Conservation (phyloP, 2,113 vertebrate species). For the Marmota flaviventris region DNA sequence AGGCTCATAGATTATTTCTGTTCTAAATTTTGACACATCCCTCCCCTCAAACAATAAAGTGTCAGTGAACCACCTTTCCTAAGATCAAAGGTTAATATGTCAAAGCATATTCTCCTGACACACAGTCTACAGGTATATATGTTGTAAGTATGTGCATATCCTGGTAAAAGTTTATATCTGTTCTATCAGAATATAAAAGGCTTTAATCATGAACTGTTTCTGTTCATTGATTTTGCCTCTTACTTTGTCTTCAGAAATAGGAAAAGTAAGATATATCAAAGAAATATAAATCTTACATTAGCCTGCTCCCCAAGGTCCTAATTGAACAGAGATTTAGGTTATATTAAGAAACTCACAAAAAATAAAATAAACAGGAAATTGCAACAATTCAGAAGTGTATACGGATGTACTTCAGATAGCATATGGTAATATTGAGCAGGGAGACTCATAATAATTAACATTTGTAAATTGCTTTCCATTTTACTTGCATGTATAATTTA, state of each 20-base stretch:
- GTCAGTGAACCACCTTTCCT: not conserved
- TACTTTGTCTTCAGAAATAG: constrained; percentile 6
- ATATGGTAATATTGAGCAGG: constrained; percentile 22
- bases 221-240: not conserved
- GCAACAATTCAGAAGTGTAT: constrained; percentile 4
- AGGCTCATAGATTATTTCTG: not conserved
- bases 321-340: constrained; percentile 46
- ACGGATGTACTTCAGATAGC: constrained; percentile 28
- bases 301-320: not conserved
- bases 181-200: not conserved
- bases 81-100: not conserved
- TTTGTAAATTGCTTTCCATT: constrained; percentile 65
- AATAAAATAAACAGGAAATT: constrained; percentile 62
- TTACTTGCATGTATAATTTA: constrained; percentile 62
- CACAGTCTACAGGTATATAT: not conserved
- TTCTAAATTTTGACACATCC: not conserved
- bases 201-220: not conserved
- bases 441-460: constrained; percentile 65
- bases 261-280: constrained; percentile 36
- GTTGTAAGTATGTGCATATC: too few relatives aligned
- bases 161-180: not conserved
- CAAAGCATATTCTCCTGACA: not conserved
- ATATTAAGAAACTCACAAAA: not conserved
- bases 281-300: constrained; percentile 2
- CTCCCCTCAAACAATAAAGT: not conserved